These are phyloP conservation scores for Drosophila aldrichi DNA, from an alignment of 2,888 invertebrate genomes.

Conservation along the genomic window DNA sequence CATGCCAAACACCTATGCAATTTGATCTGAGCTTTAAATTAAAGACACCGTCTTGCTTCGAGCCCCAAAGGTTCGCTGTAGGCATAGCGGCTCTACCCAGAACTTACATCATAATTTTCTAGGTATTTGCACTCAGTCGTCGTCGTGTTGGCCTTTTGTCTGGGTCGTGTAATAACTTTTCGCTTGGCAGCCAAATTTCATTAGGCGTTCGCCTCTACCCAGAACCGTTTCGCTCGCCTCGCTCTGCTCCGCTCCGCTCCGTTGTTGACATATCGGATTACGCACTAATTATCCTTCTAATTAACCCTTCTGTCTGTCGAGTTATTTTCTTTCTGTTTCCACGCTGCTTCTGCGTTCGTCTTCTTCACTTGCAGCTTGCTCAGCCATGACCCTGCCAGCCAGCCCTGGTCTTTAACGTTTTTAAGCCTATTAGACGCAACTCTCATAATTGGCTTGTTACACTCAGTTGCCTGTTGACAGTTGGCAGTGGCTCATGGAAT, in stretches of 20 bases:
- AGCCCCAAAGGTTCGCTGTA: background rate
- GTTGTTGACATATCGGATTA: constrained; percentile 83
- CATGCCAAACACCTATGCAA: constrained; percentile 13
- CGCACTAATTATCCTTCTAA: constrained; percentile 84
- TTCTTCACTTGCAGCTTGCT: constrained; percentile 48
- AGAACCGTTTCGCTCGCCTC: constrained; percentile 9
- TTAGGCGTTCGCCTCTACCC: constrained; percentile 37
- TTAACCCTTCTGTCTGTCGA: constrained; percentile 78
- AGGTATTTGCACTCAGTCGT: constrained; percentile 47
- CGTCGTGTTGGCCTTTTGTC: background rate
- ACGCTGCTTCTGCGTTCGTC: constrained; percentile 16
- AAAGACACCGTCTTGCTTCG: background rate
- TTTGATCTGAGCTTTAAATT: constrained; percentile 30
- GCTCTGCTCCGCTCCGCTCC: background rate
- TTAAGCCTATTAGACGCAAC: constrained; percentile 81
- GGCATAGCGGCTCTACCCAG: constrained; percentile 18
- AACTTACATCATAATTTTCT: constrained; percentile 72
- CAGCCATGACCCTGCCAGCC: constrained; percentile 67
- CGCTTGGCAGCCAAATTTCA: constrained; percentile 60
- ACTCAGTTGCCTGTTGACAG: constrained; percentile 24
- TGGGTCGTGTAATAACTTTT: constrained; percentile 39
- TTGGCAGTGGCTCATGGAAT: constrained; percentile 39
- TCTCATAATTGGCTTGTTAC: constrained; percentile 79
- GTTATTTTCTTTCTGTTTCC: constrained; percentile 47
- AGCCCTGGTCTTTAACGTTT: constrained; percentile 48